Conservation (phyloP, 1,140 invertebrate genomes). For the Sitophilus oryzae region DNA sequence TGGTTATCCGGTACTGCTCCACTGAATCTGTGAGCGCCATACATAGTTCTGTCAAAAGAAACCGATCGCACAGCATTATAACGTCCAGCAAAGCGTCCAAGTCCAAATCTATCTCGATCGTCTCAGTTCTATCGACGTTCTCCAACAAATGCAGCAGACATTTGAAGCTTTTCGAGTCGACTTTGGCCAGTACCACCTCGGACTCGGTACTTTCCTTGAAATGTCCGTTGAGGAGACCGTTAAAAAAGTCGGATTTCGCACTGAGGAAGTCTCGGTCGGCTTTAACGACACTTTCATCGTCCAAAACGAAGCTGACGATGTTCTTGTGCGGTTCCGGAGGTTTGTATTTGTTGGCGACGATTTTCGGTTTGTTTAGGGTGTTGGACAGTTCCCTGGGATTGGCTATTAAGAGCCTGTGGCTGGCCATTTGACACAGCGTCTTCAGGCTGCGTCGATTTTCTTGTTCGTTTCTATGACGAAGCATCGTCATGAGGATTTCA, state of each 20-base stretch:
- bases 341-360: conserved; percentile 19
- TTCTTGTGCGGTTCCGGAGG: conserved; percentile 40
- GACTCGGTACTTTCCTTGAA: conserved; percentile 60
- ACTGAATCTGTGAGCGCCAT: conserved; percentile 51
- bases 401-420: conserved; percentile 40
- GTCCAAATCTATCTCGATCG: conserved; percentile 44
- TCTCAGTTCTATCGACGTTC: conserved; percentile 42
- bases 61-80: conserved; percentile 58
- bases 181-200: conserved; percentile 51
- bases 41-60: conserved; percentile 54
- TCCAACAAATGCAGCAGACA: conserved; percentile 51
- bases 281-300: conserved; percentile 55
- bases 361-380: conserved; percentile 3
- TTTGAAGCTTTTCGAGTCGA: conserved; percentile 50
- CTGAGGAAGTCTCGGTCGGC: conserved; percentile 56
- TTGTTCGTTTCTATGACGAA: conserved; percentile 25
- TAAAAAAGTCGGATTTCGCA: conserved; percentile 58
- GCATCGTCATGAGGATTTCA: conserved; percentile 32
- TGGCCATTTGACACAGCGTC: conserved; percentile 44
- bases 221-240: conserved; percentile 57
- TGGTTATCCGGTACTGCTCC: conserved; percentile 46
- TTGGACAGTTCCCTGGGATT: conserved; percentile 15
- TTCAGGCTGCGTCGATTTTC: conserved; percentile 24
- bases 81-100: conserved; percentile 58
- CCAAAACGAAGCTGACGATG: conserved; percentile 56